These are phyloP conservation scores for Pituophis catenifer DNA, from an alignment of 2,113 vertebrate genomes.

Conservation along the genomic window DNA sequence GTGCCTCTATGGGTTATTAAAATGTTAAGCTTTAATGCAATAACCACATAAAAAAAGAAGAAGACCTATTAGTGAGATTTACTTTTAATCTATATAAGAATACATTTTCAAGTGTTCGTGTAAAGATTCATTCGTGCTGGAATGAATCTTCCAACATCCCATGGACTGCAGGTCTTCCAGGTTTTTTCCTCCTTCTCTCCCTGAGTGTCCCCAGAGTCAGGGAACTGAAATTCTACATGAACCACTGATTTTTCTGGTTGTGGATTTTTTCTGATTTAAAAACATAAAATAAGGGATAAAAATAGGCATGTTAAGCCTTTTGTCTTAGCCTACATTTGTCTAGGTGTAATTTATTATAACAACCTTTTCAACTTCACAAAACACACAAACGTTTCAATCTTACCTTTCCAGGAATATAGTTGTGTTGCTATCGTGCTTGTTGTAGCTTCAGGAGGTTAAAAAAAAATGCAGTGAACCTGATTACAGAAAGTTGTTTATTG, in stretches of 20 bases:
- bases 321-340: not conserved
- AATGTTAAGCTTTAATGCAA: not conserved
- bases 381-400: not conserved
- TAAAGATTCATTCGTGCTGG: not conserved
- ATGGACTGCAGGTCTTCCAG: not conserved
- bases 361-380: not conserved
- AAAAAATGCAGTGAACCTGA: not conserved
- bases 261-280: not conserved
- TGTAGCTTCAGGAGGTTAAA: not conserved
- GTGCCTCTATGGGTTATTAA: not conserved
- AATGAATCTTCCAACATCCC: not conserved
- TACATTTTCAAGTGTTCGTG: not conserved
- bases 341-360: not conserved
- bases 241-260: not conserved
- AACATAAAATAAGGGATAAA: not conserved
- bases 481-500: not conserved
- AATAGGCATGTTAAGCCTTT: not conserved
- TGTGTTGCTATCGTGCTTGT: not conserved
- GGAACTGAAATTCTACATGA: not conserved
- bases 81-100: not conserved
- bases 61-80: not conserved
- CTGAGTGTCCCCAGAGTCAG: not conserved
- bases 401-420: not conserved
- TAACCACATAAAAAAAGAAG: not conserved
- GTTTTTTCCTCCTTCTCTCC: not conserved